These are phyloP conservation scores for Orgyia antiqua DNA, from an alignment of 2,888 invertebrate genomes.

Conservation along the genomic window DNA sequence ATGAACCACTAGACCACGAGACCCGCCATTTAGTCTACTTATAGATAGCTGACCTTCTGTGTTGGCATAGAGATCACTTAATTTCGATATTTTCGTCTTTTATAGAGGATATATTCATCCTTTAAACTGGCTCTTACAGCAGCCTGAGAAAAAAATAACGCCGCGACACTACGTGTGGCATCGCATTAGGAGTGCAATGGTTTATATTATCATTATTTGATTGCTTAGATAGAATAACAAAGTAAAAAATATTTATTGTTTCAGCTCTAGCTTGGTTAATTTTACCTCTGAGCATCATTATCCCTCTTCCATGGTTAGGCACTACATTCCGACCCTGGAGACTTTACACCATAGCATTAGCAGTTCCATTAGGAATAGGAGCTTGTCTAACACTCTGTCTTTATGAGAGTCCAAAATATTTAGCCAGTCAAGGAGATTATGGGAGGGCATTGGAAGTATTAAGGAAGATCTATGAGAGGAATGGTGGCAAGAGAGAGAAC, in stretches of 20 bases:
- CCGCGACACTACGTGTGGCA: no score
- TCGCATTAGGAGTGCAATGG: no score
- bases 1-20: no score
- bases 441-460: slow-evolving; percentile 71
- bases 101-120: no score
- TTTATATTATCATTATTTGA: no score
- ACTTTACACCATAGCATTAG: slow-evolving; percentile 72
- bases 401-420: slow-evolving; percentile 87
- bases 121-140: no score
- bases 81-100: no score
- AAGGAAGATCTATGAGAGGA: slow-evolving; percentile 34
- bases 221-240: no score
- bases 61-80: no score
- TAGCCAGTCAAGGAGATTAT: slow-evolving; percentile 77
- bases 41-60: no score
- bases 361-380: slow-evolving; percentile 58
- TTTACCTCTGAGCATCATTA: slow-evolving; percentile 71
- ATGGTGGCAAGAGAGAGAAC: slow-evolving; percentile 34
- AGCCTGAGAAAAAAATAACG: no score
- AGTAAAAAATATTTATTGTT: slow-evolving; percentile 9
- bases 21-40: no score
- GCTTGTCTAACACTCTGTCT: slow-evolving; percentile 72
- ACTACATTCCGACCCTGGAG: slow-evolving; percentile 83
- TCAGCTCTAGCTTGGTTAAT: slow-evolving; percentile 80
- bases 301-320: slow-evolving; percentile 48